These are phyloP conservation scores for Acanthosepion lycidas DNA, from an alignment of 2,888 invertebrate species.

Conservation along the genomic window DNA sequence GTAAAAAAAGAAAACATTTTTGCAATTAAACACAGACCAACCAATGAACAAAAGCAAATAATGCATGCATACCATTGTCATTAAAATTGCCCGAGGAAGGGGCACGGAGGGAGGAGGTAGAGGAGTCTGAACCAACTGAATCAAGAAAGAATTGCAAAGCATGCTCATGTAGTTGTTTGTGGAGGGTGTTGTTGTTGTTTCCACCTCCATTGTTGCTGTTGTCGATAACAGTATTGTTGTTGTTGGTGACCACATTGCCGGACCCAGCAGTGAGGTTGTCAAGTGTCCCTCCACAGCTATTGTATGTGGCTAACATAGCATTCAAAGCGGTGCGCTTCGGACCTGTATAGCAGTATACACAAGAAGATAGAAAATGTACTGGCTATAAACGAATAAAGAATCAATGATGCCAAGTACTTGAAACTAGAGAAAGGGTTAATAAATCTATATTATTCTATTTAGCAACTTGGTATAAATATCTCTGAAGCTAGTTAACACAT, in stretches of 20 bases:
- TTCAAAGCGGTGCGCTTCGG: conserved; percentile 75
- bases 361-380: conserved; percentile 39
- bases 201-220: background rate
- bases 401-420: background rate
- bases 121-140: background rate
- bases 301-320: conserved; percentile 74
- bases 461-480: too few relatives aligned
- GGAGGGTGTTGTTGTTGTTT: background rate
- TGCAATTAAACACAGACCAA: background rate
- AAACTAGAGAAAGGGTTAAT: too few relatives aligned
- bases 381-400: background rate
- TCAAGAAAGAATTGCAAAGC: background rate
- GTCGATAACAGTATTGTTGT: background rate
- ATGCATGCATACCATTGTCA: conserved; percentile 45
- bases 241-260: background rate
- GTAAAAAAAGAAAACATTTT: background rate
- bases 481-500: too few relatives aligned
- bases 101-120: conserved; percentile 24
- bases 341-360: conserved; percentile 63
- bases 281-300: conserved; percentile 41
- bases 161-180: background rate
- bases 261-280: background rate
- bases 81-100: conserved; percentile 42
- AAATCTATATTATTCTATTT: too few relatives aligned
- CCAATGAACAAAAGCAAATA: conserved; percentile 25